Percentiles rank a stretch among this genome's conserved stretches.
These are phyloP conservation scores for Tetrax tetrax DNA, from an alignment of 2,113 vertebrate genomes.

Conservation along the genomic window DNA sequence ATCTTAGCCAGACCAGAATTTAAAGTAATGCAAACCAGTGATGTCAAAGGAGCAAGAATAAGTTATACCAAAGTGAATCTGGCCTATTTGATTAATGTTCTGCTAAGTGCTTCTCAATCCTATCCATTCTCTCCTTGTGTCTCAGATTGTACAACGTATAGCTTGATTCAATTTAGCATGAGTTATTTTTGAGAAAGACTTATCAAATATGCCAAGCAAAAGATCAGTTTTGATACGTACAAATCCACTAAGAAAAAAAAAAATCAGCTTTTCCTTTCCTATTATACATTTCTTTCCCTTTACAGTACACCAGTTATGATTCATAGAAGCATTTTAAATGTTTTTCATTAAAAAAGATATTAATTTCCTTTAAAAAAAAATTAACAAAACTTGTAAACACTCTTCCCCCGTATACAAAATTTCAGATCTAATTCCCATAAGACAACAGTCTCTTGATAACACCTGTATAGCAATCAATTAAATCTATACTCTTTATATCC, in stretches of 20 bases:
- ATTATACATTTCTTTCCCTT: not conserved
- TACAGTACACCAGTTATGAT: not conserved
- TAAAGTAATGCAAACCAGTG: not conserved
- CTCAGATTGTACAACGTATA: not conserved
- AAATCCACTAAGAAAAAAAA: not conserved
- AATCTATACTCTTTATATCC: not conserved
- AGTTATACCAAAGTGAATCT: not conserved
- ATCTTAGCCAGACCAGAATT: not conserved
- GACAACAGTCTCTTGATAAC: not conserved
- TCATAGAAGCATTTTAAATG: not conserved
- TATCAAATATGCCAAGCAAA: not conserved
- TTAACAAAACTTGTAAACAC: not conserved
- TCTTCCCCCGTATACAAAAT: not conserved
- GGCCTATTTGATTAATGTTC: constrained; percentile 22
- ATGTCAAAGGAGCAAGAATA: constrained; percentile 27
- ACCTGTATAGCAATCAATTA: not conserved
- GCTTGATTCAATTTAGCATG: constrained; percentile 10
- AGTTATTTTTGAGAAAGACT: constrained; percentile 3
- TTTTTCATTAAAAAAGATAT: not conserved
- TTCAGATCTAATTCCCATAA: not conserved
- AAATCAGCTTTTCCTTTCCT: not conserved
- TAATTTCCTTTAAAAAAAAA: not conserved
- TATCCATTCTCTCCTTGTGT: not conserved
- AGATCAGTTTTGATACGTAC: not conserved
- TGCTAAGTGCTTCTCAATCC: constrained; percentile 50